Conservation (phyloP, 92 coral and sea anemone genomes). For the Heliopora coerulea region DNA sequence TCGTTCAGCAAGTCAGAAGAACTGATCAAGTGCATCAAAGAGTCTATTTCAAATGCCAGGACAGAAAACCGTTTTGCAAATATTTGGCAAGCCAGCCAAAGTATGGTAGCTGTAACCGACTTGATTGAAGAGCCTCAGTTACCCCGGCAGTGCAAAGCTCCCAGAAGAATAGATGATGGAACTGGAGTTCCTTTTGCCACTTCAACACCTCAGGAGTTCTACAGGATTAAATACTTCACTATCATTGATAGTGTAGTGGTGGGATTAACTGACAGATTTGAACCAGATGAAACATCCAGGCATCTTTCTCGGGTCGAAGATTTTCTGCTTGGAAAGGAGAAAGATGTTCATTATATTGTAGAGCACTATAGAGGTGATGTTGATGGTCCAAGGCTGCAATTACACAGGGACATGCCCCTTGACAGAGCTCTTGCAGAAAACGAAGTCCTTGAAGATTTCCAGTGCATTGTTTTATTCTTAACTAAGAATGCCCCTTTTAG, state of each 20-base stretch:
- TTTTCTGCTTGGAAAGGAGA: no score
- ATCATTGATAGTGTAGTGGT: constrained; percentile 24
- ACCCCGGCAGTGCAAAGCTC: background rate
- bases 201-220: constrained; percentile 32
- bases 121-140: constrained; percentile 23
- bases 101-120: background rate
- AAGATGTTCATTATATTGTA: no score
- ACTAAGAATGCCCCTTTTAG: constrained; percentile 23
- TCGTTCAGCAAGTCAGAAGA: constrained; percentile 36
- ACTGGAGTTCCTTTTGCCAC: constrained; percentile 1
- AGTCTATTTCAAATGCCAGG: constrained; percentile 25
- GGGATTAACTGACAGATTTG: constrained; percentile 7
- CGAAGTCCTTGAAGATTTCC: no score
- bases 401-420: no score
- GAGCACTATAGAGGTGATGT: no score
- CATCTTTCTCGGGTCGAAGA: no score
- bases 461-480: no score
- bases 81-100: constrained; percentile 33
- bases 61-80: constrained; percentile 12
- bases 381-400: no score
- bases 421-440: no score
- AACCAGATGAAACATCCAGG: no score
- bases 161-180: constrained; percentile 22
- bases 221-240: constrained; percentile 18
- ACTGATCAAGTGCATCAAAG: constrained; percentile 30